Evolutionary conservation across 2,888 invertebrate genomes (phyloP).

Genomic region (Ypsolopha scabrella): DNA sequence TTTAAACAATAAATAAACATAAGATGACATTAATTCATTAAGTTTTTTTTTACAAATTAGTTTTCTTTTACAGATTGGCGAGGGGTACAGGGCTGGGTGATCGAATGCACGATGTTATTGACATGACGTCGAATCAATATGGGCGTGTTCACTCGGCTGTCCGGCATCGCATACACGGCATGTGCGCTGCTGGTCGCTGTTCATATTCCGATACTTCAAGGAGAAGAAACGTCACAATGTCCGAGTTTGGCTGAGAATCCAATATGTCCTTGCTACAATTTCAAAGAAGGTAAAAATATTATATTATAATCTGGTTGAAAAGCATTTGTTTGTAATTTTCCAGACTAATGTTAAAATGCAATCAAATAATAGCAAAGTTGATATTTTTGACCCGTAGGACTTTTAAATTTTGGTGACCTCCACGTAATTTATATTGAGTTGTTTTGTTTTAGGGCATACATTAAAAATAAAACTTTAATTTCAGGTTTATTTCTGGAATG

Average conservation of each 20-base stretch:
- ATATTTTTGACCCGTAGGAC: too few species aligned
- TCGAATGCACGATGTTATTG: conserved; percentile 56
- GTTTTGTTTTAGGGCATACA: neutral
- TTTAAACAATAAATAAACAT: neutral
- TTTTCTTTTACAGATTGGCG: neutral
- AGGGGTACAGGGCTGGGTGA: neutral
- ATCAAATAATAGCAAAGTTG: too few species aligned
- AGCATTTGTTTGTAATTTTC: too few species aligned
- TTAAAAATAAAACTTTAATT: conserved; percentile 17
- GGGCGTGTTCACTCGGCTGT: conserved; percentile 48
- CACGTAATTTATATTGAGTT: neutral
- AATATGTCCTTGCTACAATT: conserved; percentile 91
- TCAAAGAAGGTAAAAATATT: conserved; percentile 79
- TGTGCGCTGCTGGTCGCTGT: conserved; percentile 33
- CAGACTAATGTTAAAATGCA: too few species aligned
- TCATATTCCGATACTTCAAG: conserved; percentile 55
- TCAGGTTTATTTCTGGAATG: conserved; percentile 88
- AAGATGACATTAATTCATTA: too few species aligned
- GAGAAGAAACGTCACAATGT: conserved; percentile 72
- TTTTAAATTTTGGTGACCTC: neutral
- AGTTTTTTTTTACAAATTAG: neutral
- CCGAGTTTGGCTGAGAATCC: conserved; percentile 82
- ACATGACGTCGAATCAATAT: conserved; percentile 59
- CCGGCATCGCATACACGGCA: conserved; percentile 57
- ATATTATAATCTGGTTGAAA: too few species aligned